These are phyloP conservation scores for Halcyon leucocephala DNA, from an alignment of 2,797 vertebrate species.

Conservation along the genomic window DNA sequence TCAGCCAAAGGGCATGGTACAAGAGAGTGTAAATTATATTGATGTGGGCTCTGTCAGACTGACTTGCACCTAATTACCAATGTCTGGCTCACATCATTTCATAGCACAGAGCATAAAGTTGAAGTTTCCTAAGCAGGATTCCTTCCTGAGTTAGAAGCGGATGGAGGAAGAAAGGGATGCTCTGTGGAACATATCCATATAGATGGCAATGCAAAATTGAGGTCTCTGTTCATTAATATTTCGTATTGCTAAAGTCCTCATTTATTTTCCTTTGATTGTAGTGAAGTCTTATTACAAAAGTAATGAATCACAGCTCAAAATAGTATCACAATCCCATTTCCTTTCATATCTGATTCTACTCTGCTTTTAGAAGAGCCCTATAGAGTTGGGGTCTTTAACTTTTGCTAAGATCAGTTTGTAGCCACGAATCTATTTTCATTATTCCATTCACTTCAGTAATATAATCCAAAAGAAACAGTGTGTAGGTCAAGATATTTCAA, in stretches of 20 bases:
- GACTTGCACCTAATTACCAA: conserved; percentile 12
- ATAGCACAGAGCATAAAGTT: background rate
- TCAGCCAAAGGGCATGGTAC: conserved; percentile 15
- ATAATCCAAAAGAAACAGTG: background rate
- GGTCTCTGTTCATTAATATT: background rate
- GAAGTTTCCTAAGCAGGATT: background rate
- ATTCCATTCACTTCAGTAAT: background rate
- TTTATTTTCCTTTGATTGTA: background rate
- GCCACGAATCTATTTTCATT: background rate
- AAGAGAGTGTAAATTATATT: background rate
- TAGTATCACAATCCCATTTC: background rate
- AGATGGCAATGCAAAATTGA: background rate
- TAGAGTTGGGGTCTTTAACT: background rate
- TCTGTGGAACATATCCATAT: background rate
- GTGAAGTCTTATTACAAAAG: background rate
- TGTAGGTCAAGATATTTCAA: background rate
- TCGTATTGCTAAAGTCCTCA: background rate
- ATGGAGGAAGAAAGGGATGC: background rate
- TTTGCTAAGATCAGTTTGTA: background rate
- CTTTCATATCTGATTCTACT: background rate
- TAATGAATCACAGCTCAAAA: background rate
- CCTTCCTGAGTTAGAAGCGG: background rate
- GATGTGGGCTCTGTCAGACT: background rate
- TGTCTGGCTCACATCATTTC: background rate
- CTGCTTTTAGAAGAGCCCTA: background rate